phyloP scores from a whole-genome alignment of 2,888 invertebrate species.

The Lasioglossum marginatum region DNA sequence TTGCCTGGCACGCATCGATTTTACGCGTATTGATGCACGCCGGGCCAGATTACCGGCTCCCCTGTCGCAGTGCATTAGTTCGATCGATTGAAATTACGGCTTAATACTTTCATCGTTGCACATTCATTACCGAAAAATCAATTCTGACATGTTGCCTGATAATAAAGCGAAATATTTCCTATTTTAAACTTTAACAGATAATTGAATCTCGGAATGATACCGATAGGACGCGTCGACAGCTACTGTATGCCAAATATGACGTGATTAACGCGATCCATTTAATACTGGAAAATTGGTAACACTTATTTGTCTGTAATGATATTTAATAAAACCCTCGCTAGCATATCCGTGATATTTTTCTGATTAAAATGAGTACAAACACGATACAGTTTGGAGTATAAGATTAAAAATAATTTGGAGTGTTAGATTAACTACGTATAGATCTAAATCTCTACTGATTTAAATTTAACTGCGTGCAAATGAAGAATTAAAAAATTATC shows the following conservation, averaged over 20 bases:
- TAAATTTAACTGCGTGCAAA: too few species aligned
- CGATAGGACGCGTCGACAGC: not conserved
- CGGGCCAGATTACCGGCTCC: slow-evolving; percentile 42
- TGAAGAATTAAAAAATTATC: too few species aligned
- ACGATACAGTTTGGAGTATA: not conserved
- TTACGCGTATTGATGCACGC: slow-evolving; percentile 42
- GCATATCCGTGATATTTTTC: not conserved
- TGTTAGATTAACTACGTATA: too few species aligned
- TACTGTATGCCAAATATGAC: not conserved
- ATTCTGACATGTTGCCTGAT: not conserved
- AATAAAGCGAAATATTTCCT: slow-evolving; percentile 24
- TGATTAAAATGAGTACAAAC: not conserved
- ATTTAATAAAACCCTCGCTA: not conserved
- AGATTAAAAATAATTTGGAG: too few species aligned
- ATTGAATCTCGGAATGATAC: slow-evolving; percentile 18
- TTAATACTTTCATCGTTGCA: slow-evolving; percentile 28
- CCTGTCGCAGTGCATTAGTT: slow-evolving; percentile 41
- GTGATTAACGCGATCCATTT: not conserved
- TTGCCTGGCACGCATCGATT: slow-evolving; percentile 45
- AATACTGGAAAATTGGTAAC: not conserved
- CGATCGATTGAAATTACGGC: slow-evolving; percentile 49
- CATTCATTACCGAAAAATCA: slow-evolving; percentile 8
- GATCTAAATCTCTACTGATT: too few species aligned
- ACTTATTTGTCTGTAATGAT: not conserved
- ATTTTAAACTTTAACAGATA: not conserved